Conservation (phyloP, 2,113 vertebrate genomes). For the Helogale parvula region DNA sequence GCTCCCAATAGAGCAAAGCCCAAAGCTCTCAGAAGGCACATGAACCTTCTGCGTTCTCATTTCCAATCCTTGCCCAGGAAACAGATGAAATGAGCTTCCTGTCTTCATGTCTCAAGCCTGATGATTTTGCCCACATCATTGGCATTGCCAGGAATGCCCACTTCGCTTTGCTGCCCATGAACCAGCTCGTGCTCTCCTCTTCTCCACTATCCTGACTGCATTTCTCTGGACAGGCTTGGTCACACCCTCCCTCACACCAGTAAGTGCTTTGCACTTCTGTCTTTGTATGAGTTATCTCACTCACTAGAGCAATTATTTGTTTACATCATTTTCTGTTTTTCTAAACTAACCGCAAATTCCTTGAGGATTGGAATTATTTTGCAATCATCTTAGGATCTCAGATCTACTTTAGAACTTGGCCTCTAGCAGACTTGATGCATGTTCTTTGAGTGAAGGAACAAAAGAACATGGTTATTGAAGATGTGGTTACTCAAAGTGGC, state of each 20-base stretch:
- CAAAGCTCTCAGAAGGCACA: background rate
- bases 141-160: background rate
- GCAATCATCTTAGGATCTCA: background rate
- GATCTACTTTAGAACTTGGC: background rate
- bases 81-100: background rate
- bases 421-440: background rate
- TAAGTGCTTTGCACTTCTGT: background rate
- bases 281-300: background rate
- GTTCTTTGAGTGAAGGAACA: background rate
- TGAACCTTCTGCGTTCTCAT: rapidly evolving
- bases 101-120: background rate
- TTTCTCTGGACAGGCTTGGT: background rate
- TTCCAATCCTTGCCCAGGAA: background rate
- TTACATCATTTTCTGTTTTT: background rate
- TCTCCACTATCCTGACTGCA: background rate
- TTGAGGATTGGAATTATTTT: background rate
- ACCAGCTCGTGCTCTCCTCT: background rate
- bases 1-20: background rate
- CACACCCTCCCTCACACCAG: background rate
- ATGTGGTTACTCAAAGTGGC: background rate
- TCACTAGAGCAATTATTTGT: background rate
- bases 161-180: background rate
- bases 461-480: background rate
- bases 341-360: background rate
- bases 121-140: background rate